Evolutionary conservation across 2,113 vertebrate genomes (phyloP).

Genomic region (Lophotis ruficrista): DNA sequence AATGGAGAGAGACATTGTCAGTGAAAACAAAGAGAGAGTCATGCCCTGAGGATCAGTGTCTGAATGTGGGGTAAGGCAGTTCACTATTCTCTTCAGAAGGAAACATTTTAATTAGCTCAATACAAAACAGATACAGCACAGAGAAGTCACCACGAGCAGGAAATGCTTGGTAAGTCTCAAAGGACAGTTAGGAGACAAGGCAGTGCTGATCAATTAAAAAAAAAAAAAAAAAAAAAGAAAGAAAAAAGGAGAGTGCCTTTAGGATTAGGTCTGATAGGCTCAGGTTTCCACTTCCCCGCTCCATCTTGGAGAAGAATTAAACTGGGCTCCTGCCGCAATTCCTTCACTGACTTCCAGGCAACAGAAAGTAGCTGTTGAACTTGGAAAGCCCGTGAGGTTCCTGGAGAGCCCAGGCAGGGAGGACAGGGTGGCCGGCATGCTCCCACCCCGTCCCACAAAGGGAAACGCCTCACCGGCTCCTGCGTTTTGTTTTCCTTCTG

Average conservation of each 20-base stretch:
- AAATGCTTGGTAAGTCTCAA: conserved; percentile 60
- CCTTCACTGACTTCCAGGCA: fast-evolving
- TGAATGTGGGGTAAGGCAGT: conserved; percentile 26
- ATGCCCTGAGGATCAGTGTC: conserved; percentile 58
- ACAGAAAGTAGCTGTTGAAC: not conserved
- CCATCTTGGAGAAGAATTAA: not conserved
- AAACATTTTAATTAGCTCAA: conserved; percentile 68
- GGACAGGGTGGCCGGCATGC: fast-evolving
- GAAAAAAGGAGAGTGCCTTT: not conserved
- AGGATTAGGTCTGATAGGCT: not conserved
- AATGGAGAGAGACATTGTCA: conserved; percentile 64
- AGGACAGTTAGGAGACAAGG: conserved; percentile 60
- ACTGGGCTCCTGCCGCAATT: not conserved
- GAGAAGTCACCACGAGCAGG: conserved; percentile 43
- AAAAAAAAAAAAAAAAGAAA: not conserved
- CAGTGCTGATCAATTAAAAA: not conserved
- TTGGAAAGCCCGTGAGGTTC: not conserved
- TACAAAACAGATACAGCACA: conserved; percentile 62
- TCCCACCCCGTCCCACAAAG: not conserved
- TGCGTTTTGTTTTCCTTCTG: fast-evolving
- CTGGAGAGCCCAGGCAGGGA: not conserved
- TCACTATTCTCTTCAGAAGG: conserved; percentile 24
- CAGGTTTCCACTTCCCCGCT: not conserved
- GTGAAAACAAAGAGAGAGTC: conserved; percentile 61
- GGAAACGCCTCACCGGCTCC: not conserved